Evolutionary conservation across 2,888 invertebrate genomes (phyloP).

Genomic region (Scaptomyza polygonia): DNA sequence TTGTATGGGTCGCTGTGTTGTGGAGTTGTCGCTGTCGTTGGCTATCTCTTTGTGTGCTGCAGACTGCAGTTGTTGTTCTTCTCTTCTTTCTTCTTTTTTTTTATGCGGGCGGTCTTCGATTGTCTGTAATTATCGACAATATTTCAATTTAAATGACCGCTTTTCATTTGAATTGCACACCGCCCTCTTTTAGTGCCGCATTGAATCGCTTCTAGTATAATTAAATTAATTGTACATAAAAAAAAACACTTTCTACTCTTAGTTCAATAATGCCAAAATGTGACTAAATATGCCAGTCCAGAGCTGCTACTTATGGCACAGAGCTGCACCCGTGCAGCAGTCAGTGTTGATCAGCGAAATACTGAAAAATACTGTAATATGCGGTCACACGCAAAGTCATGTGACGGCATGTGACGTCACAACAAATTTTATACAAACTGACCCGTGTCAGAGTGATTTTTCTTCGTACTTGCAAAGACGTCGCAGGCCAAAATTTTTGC

Average conservation of each 20-base stretch:
- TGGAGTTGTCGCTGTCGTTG: slow-evolving; percentile 23
- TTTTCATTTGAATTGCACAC: slow-evolving; percentile 14
- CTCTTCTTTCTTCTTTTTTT: slow-evolving; percentile 21
- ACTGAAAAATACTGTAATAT: slow-evolving; percentile 10
- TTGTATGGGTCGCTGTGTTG: slow-evolving; percentile 31
- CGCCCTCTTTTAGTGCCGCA: slow-evolving; percentile 21
- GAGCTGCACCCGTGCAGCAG: slow-evolving; percentile 12
- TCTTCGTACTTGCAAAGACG: slow-evolving; percentile 73
- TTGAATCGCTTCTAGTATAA: slow-evolving; percentile 47
- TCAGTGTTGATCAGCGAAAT: slow-evolving; percentile 29
- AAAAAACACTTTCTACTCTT: slow-evolving; percentile 63
- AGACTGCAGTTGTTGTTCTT: slow-evolving; percentile 41
- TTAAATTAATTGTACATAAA: slow-evolving; percentile 65
- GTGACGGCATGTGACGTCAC: slow-evolving; percentile 79
- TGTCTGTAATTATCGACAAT: background rate
- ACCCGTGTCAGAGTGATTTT: slow-evolving; percentile 66
- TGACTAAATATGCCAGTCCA: slow-evolving; percentile 46
- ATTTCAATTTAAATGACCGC: slow-evolving; percentile 17
- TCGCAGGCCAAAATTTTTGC: slow-evolving; percentile 74
- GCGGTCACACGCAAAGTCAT: slow-evolving; percentile 68
- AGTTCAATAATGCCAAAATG: slow-evolving; percentile 60
- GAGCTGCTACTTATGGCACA: slow-evolving; percentile 20
- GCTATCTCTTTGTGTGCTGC: slow-evolving; percentile 55
- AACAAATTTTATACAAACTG: slow-evolving; percentile 60
- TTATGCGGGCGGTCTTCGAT: slow-evolving; percentile 28